Base-by-base conservation (phyloP, 2,113 vertebrate genomes). In the Ia io region DNA sequence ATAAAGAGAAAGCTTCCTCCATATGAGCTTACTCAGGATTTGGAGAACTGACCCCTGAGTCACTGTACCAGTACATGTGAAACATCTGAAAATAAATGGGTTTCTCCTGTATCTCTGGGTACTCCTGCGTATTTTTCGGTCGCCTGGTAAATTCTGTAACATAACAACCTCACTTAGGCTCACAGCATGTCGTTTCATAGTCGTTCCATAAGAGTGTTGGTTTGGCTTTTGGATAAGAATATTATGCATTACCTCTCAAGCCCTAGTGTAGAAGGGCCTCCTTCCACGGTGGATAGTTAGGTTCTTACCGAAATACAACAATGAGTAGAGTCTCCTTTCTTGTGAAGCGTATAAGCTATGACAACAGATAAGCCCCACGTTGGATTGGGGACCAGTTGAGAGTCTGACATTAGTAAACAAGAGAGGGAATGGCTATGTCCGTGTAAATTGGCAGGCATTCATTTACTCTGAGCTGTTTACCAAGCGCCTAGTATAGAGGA, bases 401-500 rank as follows among this genome's bases (percentile, higher is more conserved):
- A 82, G 16, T 18, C 14, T 22, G 71, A 93, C 89, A 53, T n/a
- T 2, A n/a, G 37, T 51, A 53, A 84, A 59, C 85, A 17, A 42
- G 20, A 73, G 9, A 22, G 14, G 16, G 14, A 37, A 14, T 11
- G 10, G 37, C 2, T 49, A n/a, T 3, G 17, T 12, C 69, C 20
- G 20, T 2, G 13, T 59, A 11, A 40, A 23, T 0, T 6, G 61
- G 37, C 17, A 74, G 42, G 35, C 5, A 47, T 11, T 40, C 53
- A n/a, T 28, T 32, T 53, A 53, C 35, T 18, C 59, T n/a, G 51
- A 40, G 65, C 16, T 63, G 13, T 42, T 44, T 40, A 56, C 80
- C 40, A 56, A 25, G 12, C 0, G 5, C 3, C 25, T 4, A 0
- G 23, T 30, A 17, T 3, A 6, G 2, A 7, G 44, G 13, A 80